Base-by-base conservation (phyloP, 2,113 vertebrate genomes). In the Anas platyrhynchos region DNA sequence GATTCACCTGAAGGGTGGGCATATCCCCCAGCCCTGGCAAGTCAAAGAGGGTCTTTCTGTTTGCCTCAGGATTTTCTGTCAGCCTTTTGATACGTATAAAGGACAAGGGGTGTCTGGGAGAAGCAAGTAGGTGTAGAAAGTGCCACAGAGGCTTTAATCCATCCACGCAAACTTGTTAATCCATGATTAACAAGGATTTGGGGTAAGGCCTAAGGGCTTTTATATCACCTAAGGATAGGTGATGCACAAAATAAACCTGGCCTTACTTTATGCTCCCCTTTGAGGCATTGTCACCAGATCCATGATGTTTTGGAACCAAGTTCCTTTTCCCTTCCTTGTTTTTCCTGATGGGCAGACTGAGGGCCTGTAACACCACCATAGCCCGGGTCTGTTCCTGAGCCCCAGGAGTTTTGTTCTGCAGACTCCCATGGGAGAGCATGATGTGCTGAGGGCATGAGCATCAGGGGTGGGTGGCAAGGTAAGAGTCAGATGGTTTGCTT, bases 391-490 rank as follows among this genome's bases (percentile, higher is more conserved):
- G 20, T 41, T 6, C 3, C 16, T 52, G 31, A 92, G 17, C 0
- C 1, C 61, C n/a, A 55, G 10, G 36, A 78, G 36, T 65, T 83
- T 68, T 75, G 23, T 55, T 86, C 56, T 88, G 13, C 7, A 80
- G 29, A 16, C 11, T 88, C 25, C 15, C 27, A 25, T 6, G 0
- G 0, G n/a, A 93, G 32, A 91, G 55, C 34, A 5, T 31, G 46
- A 74, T 34, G 22, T 1, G 2, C 27, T 65, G 11, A 7, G 16
- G 52, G 50, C 23, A 12, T 0, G 7, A 31, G 20, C 23, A 50
- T 55, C 71, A 46, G 22, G 52, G 9, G 4, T 69, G 87, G 41
- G 54, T 36, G 89, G 20, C 38, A 62, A 58, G 31, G 13, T 61
- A 48, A 61, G 32, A 76, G 8, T 12, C 32, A 76, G 46, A 17